Percentiles rank a stretch among this genome's conserved stretches.
Evolutionary conservation across 2,797 vertebrate species (phyloP).

Genomic region (Champsocephalus esox): DNA sequence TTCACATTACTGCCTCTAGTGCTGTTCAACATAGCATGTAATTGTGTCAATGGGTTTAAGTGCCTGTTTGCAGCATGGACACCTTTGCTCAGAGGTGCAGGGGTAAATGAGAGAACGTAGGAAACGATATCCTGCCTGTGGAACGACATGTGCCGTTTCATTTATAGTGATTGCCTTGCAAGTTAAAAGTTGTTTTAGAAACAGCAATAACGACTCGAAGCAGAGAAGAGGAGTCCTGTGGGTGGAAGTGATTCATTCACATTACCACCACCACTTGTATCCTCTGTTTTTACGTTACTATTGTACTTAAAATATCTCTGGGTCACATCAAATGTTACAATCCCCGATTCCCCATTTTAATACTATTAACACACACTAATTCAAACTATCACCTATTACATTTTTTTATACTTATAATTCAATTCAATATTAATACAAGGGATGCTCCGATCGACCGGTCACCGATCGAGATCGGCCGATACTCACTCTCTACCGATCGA

Average conservation of each 20-base stretch:
- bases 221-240: neutral
- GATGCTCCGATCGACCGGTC: no score
- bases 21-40: constrained; percentile 12
- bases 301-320: no score
- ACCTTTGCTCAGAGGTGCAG: constrained; percentile 10
- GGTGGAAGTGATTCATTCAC: neutral
- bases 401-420: no score
- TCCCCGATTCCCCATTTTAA: no score
- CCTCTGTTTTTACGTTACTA: neutral
- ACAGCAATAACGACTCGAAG: neutral
- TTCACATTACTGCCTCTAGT: constrained; percentile 3
- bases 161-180: neutral
- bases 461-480: no score
- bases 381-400: no score
- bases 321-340: no score
- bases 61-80: constrained; percentile 14
- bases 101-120: neutral
- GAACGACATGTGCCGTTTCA: neutral
- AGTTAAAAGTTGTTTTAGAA: neutral
- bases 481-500: no score
- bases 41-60: constrained; percentile 9
- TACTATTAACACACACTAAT: no score
- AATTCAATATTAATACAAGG: no score
- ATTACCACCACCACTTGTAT: neutral
- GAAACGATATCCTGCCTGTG: neutral